Evolutionary conservation across 2,797 vertebrate species (phyloP).

Genomic region (Siniperca scherzeri): DNA sequence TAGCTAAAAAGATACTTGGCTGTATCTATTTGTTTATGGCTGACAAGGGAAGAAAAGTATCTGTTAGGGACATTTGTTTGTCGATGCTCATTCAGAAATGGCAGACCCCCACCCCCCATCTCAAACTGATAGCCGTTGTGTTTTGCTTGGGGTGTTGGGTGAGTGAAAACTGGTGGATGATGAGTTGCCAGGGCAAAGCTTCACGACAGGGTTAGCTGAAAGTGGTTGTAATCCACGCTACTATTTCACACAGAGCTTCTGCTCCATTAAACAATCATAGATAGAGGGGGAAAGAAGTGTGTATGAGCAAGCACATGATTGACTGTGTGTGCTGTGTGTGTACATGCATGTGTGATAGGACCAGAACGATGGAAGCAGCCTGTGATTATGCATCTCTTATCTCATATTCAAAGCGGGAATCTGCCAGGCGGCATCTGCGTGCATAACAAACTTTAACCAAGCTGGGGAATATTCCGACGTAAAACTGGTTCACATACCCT

Average conservation of each 20-base stretch:
- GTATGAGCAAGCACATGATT: slow-evolving; percentile 1
- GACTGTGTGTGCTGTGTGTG: slow-evolving; percentile 6
- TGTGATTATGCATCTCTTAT: slow-evolving; percentile 67
- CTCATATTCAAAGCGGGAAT: slow-evolving; percentile 51
- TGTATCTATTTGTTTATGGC: background rate
- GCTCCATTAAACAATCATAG: slow-evolving; percentile 41
- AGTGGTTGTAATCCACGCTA: slow-evolving; percentile 25
- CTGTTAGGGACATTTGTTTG: slow-evolving; percentile 4
- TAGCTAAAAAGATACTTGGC: slow-evolving; percentile 19
- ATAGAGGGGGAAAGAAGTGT: background rate
- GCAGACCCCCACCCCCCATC: background rate
- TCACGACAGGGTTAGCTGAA: background rate
- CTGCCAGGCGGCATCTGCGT: slow-evolving; percentile 23
- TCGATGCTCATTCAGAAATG: slow-evolving; percentile 27
- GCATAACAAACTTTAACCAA: slow-evolving; percentile 44
- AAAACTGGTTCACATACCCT: slow-evolving; percentile 16
- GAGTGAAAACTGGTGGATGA: slow-evolving; percentile 38
- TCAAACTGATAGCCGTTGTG: slow-evolving; percentile 30
- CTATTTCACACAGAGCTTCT: slow-evolving; percentile 36
- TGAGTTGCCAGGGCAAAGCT: slow-evolving; percentile 51
- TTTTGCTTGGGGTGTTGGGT: slow-evolving; percentile 15
- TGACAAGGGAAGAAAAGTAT: background rate
- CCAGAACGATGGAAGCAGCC: slow-evolving; percentile 43
- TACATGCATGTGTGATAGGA: slow-evolving; percentile 26
- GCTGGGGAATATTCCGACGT: slow-evolving; percentile 15